A percentile compares a stretch with the other conserved stretches of the same genome.
These are phyloP conservation scores for Hylaeus anthracinus DNA, from an alignment of 1,140 invertebrate genomes.

Conservation along the genomic window DNA sequence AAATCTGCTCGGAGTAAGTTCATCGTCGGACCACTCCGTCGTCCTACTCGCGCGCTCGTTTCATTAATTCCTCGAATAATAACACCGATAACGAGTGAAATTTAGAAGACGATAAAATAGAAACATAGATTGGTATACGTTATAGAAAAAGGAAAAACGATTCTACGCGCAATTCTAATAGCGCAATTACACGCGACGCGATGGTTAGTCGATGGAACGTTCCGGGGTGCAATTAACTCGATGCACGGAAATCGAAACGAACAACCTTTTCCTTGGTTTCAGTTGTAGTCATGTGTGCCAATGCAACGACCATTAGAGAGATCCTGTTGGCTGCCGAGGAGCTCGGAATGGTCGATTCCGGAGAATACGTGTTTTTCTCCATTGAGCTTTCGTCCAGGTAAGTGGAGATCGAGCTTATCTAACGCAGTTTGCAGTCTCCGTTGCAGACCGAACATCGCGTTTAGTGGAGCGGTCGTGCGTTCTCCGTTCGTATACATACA, in stretches of 20 bases:
- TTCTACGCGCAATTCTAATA: too few relatives aligned
- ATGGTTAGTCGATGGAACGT: neutral
- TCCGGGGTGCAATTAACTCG: neutral
- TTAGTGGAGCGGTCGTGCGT: too few relatives aligned
- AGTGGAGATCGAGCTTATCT: constrained; percentile 72
- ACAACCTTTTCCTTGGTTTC: constrained; percentile 66
- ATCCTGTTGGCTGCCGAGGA: constrained; percentile 95
- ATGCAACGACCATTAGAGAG: constrained; percentile 91
- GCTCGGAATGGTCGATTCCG: constrained; percentile 95
- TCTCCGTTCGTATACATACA: too few relatives aligned
- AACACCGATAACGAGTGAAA: too few relatives aligned
- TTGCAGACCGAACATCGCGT: too few relatives aligned
- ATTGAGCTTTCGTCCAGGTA: constrained; percentile 98
- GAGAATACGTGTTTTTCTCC: constrained; percentile 99
- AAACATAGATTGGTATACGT: too few relatives aligned
- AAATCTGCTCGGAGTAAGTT: constrained; percentile 90
- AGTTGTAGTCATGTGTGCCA: constrained; percentile 98
- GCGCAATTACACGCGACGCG: neutral
- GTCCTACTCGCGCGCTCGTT: too few relatives aligned
- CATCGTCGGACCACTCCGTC: too few relatives aligned
- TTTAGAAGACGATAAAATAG: too few relatives aligned
- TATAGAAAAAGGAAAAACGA: too few relatives aligned
- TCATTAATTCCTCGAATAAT: too few relatives aligned
- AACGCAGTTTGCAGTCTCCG: neutral
- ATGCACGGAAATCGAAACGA: neutral